These are phyloP conservation scores for Lasiommata megera DNA, from an alignment of 2,888 invertebrate genomes.

Conservation along the genomic window DNA sequence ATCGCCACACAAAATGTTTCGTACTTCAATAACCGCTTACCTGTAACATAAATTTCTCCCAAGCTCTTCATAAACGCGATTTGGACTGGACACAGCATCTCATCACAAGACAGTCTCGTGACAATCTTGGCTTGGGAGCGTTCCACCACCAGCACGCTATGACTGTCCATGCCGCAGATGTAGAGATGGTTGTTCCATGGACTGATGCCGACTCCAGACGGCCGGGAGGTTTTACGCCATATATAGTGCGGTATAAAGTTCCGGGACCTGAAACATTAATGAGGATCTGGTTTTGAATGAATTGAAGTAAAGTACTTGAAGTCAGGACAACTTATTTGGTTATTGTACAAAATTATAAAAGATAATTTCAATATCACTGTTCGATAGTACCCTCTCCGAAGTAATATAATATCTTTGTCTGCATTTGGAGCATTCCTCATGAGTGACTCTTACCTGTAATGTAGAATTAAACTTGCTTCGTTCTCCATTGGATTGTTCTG, in stretches of 20 bases:
- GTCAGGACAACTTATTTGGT: too few relatives aligned
- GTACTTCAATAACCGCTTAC: slow-evolving; percentile 46
- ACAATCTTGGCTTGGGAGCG: slow-evolving; percentile 74
- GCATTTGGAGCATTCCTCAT: neutral
- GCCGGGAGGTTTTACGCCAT: slow-evolving; percentile 82
- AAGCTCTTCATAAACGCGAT: slow-evolving; percentile 80
- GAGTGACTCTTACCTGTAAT: slow-evolving; percentile 65
- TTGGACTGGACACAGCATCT: slow-evolving; percentile 83
- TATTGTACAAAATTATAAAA: too few relatives aligned
- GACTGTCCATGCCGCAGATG: slow-evolving; percentile 86
- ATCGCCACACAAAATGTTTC: too few relatives aligned
- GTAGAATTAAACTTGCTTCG: slow-evolving; percentile 63
- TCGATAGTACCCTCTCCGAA: too few relatives aligned
- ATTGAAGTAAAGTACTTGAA: too few relatives aligned
- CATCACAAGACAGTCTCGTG: slow-evolving; percentile 71
- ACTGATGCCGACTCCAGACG: slow-evolving; percentile 85
- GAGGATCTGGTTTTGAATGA: too few relatives aligned
- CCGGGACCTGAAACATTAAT: slow-evolving; percentile 66
- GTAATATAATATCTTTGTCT: neutral
- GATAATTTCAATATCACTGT: too few relatives aligned
- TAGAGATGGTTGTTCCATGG: slow-evolving; percentile 82
- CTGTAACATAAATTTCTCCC: slow-evolving; percentile 83
- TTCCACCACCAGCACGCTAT: slow-evolving; percentile 77
- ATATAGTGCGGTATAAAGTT: slow-evolving; percentile 77
- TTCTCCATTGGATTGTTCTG: slow-evolving; percentile 75